Base-by-base conservation (phyloP, 1,140 invertebrate genomes). In the Hypothenemus hampei region DNA sequence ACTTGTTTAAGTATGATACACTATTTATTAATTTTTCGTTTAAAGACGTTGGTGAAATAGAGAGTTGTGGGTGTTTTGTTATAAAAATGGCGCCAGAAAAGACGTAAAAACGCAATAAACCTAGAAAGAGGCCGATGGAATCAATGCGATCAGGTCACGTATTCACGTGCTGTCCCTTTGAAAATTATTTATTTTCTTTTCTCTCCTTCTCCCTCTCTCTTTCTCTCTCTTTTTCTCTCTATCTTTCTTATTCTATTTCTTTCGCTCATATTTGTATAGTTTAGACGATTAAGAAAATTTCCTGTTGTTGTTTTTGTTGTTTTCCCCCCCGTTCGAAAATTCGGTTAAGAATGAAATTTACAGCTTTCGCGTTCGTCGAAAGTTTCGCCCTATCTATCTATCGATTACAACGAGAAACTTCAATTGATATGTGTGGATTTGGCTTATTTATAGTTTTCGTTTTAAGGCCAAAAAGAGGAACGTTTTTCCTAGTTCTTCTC, bases 341-440 rank as follows among this genome's bases (percentile, higher is more conserved):
- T n/a, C n/a, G n/a, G n/a, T n/a, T n/a, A n/a, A n/a, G n/a, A n/a
- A n/a, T n/a, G n/a, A n/a, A n/a, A n/a, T n/a, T n/a, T n/a, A n/a
- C n/a, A n/a, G n/a, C n/a, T 29, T 29, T 29, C 26, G n/a, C 26
- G n/a, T 29, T 29, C 26, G n/a, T 7, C 26, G 26, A 6, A 29
- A 29, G 26, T 29, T 29, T 29, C n/a, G n/a, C n/a, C n/a, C n/a
- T n/a, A n/a, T n/a, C n/a, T n/a, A n/a, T n/a, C 10, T 21, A 48
- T 48, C 45, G 45, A 48, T 48, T 48, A 48, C 31, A n/a, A n/a
- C n/a, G 7, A 18, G 20, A 41, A 41, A 48, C 45, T 48, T 48
- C 45, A 48, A 48, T 48, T 20, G 45, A 48, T 48, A 48, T 48
- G 45, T 48, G 45, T 48, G 45, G 45, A 48, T 48, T 48, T 48